Conservation (phyloP, 1,140 invertebrate genomes). For the Gyrodactylus bullatarudis region DNA sequence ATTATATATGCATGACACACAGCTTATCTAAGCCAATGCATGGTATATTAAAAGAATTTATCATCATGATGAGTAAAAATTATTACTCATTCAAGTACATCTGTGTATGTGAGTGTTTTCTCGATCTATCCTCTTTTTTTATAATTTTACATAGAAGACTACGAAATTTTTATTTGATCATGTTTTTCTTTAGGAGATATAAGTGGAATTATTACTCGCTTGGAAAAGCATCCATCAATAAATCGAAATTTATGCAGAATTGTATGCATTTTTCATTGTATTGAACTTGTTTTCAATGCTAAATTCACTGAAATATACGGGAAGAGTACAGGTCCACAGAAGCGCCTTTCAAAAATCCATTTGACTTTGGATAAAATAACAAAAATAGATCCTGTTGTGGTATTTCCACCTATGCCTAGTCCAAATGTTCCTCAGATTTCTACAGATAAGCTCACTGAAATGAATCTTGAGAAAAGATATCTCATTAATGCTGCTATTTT, state of each 20-base stretch:
- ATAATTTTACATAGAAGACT: too few relatives aligned
- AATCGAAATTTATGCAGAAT: neutral
- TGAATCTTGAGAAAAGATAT: neutral
- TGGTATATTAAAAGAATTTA: too few relatives aligned
- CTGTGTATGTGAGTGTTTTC: too few relatives aligned
- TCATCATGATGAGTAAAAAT: too few relatives aligned
- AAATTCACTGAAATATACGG: neutral
- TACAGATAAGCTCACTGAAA: neutral
- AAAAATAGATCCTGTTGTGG: neutral
- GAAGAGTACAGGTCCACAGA: neutral
- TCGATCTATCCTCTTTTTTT: too few relatives aligned
- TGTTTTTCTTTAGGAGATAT: neutral
- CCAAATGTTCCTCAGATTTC: neutral
- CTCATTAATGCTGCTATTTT: neutral
- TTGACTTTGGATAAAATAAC: neutral
- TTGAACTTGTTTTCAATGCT: neutral
- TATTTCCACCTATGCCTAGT: neutral
- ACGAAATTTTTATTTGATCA: too few relatives aligned
- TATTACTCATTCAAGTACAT: too few relatives aligned
- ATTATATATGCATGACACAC: too few relatives aligned
- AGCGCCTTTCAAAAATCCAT: neutral
- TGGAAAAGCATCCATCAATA: neutral
- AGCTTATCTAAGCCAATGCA: too few relatives aligned
- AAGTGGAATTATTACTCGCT: neutral
- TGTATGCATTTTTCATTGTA: neutral